Evolutionary conservation across 2,113 vertebrate species (phyloP).

Genomic region (Corythornis madagascariensis): DNA sequence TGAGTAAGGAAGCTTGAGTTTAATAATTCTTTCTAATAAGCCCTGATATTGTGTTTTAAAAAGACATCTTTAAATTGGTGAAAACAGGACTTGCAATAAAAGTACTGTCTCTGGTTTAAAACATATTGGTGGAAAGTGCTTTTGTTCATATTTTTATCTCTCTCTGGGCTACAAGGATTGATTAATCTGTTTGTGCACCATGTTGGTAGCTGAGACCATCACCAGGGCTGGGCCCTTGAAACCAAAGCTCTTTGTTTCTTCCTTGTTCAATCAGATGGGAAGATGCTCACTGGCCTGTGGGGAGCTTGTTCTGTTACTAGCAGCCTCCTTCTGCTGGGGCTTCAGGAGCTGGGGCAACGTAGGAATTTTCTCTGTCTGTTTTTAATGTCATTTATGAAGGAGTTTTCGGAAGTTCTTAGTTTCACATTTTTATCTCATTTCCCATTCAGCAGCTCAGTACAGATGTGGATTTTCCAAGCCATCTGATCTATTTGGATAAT

Average conservation of each 20-base stretch:
- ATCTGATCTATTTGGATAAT: conserved; percentile 61
- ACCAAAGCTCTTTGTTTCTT: not conserved
- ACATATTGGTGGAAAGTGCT: not conserved
- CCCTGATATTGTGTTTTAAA: not conserved
- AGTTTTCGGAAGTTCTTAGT: conserved; percentile 36
- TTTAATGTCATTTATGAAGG: not conserved
- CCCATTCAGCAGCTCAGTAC: not conserved
- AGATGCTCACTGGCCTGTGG: fast-evolving
- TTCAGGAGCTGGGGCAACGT: not conserved
- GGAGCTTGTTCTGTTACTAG: not conserved
- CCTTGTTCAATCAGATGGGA: fast-evolving
- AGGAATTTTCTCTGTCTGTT: not conserved
- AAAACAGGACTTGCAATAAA: not conserved
- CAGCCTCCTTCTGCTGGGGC: not conserved
- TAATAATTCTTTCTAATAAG: not conserved
- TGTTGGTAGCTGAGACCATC: not conserved
- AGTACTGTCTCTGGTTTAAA: not conserved
- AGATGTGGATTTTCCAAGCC: conserved; percentile 61
- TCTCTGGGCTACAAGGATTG: not conserved
- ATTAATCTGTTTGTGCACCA: not conserved
- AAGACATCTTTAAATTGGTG: not conserved
- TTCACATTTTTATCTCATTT: conserved; percentile 54
- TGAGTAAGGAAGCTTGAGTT: not conserved
- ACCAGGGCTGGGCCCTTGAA: not conserved
- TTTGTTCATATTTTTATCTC: not conserved